A percentile compares a stretch with the other conserved stretches of the same genome.
Evolutionary conservation across 2,797 vertebrate species (phyloP).

Genomic region (Megaceryle alcyon): DNA sequence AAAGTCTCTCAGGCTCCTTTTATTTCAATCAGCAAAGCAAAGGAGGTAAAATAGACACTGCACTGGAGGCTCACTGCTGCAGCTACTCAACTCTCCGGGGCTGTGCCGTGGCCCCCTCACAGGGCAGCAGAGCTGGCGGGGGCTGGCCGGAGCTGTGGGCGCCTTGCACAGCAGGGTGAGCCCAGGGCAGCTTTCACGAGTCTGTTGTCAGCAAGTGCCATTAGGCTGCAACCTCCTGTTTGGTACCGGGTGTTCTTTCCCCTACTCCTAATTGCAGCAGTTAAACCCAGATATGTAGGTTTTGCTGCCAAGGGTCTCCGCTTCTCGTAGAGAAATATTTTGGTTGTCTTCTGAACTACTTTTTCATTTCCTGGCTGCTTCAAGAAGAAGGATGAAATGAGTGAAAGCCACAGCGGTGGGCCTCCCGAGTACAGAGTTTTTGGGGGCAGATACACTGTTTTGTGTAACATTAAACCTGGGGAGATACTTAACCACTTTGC

Average conservation of each 20-base stretch:
- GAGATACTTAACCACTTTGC: conserved; percentile 75
- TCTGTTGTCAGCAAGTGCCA: background rate
- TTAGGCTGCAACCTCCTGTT: background rate
- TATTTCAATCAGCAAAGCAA: background rate
- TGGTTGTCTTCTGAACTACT: conserved; percentile 59
- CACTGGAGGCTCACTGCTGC: background rate
- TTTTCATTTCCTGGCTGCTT: conserved; percentile 77
- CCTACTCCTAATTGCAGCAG: background rate
- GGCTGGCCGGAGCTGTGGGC: background rate
- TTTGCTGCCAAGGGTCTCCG: background rate
- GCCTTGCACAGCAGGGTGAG: background rate
- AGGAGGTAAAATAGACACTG: background rate
- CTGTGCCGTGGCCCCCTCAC: rapidly evolving
- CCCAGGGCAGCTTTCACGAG: background rate
- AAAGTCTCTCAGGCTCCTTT: background rate
- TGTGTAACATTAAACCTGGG: conserved; percentile 77
- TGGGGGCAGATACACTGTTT: conserved; percentile 63
- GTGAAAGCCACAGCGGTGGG: conserved; percentile 46
- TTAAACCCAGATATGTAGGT: background rate
- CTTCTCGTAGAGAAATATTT: conserved; percentile 36
- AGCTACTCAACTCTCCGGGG: rapidly evolving
- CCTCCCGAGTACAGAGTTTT: conserved; percentile 42
- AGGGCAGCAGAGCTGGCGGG: background rate
- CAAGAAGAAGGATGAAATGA: conserved; percentile 63
- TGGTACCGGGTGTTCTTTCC: background rate